Percentiles rank a stretch among this genome's conserved stretches.
Evolutionary conservation across 2,888 invertebrate species (phyloP).

Genomic region (Mactromeris polynyma): DNA sequence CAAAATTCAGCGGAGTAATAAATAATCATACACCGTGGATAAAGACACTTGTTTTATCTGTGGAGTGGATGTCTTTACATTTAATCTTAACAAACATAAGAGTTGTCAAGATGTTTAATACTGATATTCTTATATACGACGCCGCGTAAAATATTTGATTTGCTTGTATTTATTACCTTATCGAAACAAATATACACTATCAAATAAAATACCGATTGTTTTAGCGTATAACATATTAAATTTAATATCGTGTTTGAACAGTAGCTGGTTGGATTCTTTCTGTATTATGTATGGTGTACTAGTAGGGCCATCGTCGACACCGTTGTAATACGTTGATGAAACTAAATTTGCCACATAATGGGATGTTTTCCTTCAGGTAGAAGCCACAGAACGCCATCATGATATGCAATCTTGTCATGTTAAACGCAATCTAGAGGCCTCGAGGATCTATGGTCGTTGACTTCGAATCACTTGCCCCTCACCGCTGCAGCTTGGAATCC

Average conservation of each 20-base stretch:
- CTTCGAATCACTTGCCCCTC: too few relatives aligned
- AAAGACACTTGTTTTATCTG: constrained; percentile 56
- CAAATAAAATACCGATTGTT: constrained; percentile 3
- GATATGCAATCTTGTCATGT: too few relatives aligned
- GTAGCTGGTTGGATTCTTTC: background rate
- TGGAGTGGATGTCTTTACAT: constrained; percentile 41
- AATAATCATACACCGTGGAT: background rate
- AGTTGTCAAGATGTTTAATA: constrained; percentile 13
- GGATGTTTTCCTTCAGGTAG: too few relatives aligned
- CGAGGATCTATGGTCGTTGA: too few relatives aligned
- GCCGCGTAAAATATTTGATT: constrained; percentile 39
- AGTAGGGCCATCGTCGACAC: background rate
- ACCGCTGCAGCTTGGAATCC: too few relatives aligned
- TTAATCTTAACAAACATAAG: constrained; percentile 20
- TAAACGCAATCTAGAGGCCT: too few relatives aligned
- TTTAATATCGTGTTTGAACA: background rate
- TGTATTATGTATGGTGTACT: background rate
- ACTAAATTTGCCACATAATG: too few relatives aligned
- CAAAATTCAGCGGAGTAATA: constrained; percentile 14
- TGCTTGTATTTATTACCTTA: background rate
- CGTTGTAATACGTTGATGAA: background rate
- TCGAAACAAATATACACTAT: background rate
- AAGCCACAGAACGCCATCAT: too few relatives aligned
- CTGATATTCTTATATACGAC: constrained; percentile 28
- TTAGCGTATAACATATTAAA: background rate